A percentile compares a stretch with the other conserved stretches of the same genome.
phyloP scores from a whole-genome alignment of 2,888 invertebrate species.

The Cosmia pyralina region DNA sequence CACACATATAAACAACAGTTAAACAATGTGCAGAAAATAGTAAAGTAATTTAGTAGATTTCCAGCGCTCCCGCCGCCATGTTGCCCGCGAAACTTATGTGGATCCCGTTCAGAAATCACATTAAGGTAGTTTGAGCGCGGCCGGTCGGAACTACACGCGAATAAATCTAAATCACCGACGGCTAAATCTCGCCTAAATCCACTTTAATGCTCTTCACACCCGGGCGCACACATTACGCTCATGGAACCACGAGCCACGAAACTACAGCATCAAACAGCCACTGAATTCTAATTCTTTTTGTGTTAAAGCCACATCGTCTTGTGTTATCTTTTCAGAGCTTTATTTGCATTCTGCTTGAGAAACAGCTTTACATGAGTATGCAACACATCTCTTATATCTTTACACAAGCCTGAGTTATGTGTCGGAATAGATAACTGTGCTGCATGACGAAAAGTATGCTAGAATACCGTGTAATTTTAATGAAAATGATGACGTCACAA shows the following conservation, averaged over 20 bases:
- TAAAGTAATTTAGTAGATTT: conserved; percentile 75
- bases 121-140: conserved; percentile 79
- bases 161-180: conserved; percentile 83
- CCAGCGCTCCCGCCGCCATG: conserved; percentile 68
- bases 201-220: conserved; percentile 73
- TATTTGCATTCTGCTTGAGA: conserved; percentile 32
- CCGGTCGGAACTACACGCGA: conserved; percentile 76
- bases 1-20: conserved; percentile 39
- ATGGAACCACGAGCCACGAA: conserved; percentile 44
- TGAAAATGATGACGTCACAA: not conserved
- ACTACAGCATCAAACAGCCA: conserved; percentile 48
- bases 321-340: conserved; percentile 29
- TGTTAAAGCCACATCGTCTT: conserved; percentile 22
- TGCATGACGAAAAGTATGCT: not conserved
- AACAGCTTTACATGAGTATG: conserved; percentile 27
- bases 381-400: conserved; percentile 33
- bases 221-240: conserved; percentile 60
- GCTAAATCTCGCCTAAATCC: conserved; percentile 70
- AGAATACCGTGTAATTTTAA: not conserved
- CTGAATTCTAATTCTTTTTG: conserved; percentile 38
- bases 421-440: conserved; percentile 11
- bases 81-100: conserved; percentile 74
- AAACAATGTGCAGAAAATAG: conserved; percentile 44
- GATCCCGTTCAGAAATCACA: conserved; percentile 80
- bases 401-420: conserved; percentile 28